Evolutionary conservation across 2,888 invertebrate genomes (phyloP).

Genomic region (Hydrotaea diabolus): DNA sequence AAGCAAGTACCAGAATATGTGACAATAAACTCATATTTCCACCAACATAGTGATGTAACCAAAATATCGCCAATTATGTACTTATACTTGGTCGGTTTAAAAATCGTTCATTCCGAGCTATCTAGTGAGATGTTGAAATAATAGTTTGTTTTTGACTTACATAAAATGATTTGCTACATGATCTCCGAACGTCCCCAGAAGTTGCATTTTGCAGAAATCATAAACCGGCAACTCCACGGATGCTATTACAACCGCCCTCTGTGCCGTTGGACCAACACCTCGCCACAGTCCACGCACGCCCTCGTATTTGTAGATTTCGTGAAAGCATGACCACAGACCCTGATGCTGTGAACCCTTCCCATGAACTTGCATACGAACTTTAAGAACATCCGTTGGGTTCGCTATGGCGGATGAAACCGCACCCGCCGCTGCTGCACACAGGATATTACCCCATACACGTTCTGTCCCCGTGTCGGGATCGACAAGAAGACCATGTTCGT

Average conservation of each 20-base stretch:
- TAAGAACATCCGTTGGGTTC: slow-evolving; percentile 97
- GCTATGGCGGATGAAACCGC: slow-evolving; percentile 97
- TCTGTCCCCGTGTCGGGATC: slow-evolving; percentile 81
- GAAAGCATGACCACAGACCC: slow-evolving; percentile 88
- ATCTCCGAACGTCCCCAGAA: slow-evolving; percentile 88
- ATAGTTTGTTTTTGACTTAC: slow-evolving; percentile 81
- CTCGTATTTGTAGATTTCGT: slow-evolving; percentile 90
- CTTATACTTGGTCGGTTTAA: too few relatives aligned
- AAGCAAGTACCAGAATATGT: too few relatives aligned
- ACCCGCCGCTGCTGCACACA: slow-evolving; percentile 87
- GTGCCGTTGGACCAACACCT: slow-evolving; percentile 95
- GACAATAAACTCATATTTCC: too few relatives aligned
- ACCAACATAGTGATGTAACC: too few relatives aligned
- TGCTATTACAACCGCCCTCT: slow-evolving; percentile 95
- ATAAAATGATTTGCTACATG: slow-evolving; percentile 92
- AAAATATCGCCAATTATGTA: too few relatives aligned
- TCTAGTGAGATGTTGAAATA: too few relatives aligned
- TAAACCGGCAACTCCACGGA: slow-evolving; percentile 97
- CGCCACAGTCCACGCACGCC: slow-evolving; percentile 93
- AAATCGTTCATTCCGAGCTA: too few relatives aligned
- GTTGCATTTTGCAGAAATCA: slow-evolving; percentile 91
- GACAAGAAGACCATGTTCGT: slow-evolving; percentile 81
- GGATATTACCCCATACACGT: slow-evolving; percentile 86
- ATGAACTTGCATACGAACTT: slow-evolving; percentile 94
- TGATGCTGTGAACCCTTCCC: slow-evolving; percentile 83